Percentiles rank a stretch among this genome's conserved stretches.
Evolutionary conservation across 2,113 vertebrate genomes (phyloP).

Genomic region (Poecile atricapillus): DNA sequence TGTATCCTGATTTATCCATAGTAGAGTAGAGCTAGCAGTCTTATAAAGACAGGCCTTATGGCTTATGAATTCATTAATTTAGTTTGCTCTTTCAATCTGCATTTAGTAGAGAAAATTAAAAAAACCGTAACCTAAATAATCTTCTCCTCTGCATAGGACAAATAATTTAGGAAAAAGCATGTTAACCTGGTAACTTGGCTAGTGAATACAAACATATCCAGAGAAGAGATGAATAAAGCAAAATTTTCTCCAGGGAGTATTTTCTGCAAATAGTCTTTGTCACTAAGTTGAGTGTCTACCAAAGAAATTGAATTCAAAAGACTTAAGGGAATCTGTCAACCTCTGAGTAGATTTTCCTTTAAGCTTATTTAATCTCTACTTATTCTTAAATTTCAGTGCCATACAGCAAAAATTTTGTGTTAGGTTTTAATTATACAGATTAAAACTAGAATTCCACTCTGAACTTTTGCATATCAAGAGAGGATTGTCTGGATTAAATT

Average conservation of each 20-base stretch:
- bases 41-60: neutral
- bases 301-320: neutral
- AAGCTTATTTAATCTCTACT: neutral
- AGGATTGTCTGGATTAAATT: neutral
- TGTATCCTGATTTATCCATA: neutral
- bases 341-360: neutral
- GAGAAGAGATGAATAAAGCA: neutral
- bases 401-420: neutral
- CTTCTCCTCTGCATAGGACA: neutral
- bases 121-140: accelerated
- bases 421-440: neutral
- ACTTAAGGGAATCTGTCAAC: neutral
- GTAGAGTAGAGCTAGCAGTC: neutral
- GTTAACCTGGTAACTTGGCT: neutral
- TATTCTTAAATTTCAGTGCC: neutral
- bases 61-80: neutral
- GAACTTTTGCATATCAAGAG: neutral
- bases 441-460: neutral
- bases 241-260: neutral
- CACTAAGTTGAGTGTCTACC: neutral
- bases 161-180: neutral
- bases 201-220: neutral
- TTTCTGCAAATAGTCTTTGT: neutral
- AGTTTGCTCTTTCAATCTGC: neutral
- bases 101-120: neutral